phyloP scores from a whole-genome alignment of 2,888 invertebrate genomes.

The Mantis religiosa region DNA sequence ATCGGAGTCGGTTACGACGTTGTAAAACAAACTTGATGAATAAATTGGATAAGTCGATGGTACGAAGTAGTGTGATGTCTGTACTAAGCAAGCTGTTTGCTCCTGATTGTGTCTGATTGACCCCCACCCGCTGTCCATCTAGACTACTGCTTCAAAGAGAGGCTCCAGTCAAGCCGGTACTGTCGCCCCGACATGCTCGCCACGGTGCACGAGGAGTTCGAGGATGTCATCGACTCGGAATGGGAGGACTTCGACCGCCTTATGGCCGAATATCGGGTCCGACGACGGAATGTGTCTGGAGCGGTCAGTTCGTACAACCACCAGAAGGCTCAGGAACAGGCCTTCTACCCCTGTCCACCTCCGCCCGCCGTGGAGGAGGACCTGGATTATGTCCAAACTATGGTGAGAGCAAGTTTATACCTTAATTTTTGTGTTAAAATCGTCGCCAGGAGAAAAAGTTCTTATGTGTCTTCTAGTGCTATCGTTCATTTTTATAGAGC shows the following conservation, averaged over 20 bases:
- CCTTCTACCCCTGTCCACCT: constrained; percentile 57
- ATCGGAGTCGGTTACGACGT: neutral
- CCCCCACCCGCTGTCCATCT: neutral
- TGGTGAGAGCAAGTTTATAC: constrained; percentile 39
- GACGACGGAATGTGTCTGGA: constrained; percentile 31
- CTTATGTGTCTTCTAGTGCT: too few species aligned
- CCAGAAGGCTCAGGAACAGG: constrained; percentile 37
- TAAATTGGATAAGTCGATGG: neutral
- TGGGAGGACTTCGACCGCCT: constrained; percentile 58
- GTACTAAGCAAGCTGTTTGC: neutral
- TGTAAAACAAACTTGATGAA: neutral
- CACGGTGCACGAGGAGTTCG: constrained; percentile 29
- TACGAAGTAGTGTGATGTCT: neutral
- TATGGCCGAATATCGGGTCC: constrained; percentile 46
- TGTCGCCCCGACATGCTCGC: constrained; percentile 17
- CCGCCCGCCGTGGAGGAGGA: constrained; percentile 43
- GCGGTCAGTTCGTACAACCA: constrained; percentile 1
- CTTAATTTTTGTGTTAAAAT: too few species aligned
- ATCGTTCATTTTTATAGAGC: too few species aligned
- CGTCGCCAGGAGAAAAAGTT: too few species aligned
- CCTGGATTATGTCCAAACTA: constrained; percentile 46
- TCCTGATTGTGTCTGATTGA: neutral
- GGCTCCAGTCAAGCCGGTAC: neutral
- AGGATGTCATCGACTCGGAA: constrained; percentile 49
- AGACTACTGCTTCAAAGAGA: neutral